phyloP scores from a whole-genome alignment of 2,113 vertebrate genomes.

The Menura novaehollandiae region DNA sequence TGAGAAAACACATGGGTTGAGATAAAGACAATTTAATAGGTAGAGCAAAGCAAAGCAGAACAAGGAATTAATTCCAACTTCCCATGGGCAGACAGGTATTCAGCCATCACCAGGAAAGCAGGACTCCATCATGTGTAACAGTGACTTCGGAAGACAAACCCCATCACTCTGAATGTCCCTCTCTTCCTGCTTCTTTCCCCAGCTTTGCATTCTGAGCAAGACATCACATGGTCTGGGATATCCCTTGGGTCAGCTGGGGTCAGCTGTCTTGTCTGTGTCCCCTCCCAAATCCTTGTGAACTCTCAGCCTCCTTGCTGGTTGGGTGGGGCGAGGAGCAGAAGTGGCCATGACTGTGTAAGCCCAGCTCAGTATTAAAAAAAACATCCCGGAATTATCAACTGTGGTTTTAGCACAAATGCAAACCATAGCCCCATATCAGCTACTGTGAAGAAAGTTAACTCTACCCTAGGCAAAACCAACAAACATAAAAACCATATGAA shows the following conservation, averaged over 20 bases:
- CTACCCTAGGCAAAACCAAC: background rate
- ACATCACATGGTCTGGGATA: background rate
- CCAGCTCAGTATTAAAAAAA: background rate
- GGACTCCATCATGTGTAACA: no score
- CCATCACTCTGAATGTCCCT: background rate
- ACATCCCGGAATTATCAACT: background rate
- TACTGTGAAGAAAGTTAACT: background rate
- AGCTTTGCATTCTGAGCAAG: background rate
- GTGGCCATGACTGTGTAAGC: background rate
- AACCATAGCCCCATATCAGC: background rate
- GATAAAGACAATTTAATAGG: background rate
- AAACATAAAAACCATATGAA: background rate
- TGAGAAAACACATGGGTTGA: background rate
- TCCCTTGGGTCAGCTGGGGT: rapidly evolving
- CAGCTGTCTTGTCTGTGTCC: background rate
- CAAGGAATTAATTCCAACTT: background rate
- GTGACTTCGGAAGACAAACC: background rate
- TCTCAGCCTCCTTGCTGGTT: background rate
- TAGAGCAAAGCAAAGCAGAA: background rate
- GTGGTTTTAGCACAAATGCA: background rate
- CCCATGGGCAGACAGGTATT: background rate
- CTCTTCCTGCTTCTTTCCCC: background rate
- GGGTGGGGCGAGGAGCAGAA: background rate
- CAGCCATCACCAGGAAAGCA: background rate
- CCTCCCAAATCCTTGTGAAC: background rate